Evolutionary conservation across 2,113 vertebrate genomes (phyloP).

Genomic region (Stigmatopora argus): DNA sequence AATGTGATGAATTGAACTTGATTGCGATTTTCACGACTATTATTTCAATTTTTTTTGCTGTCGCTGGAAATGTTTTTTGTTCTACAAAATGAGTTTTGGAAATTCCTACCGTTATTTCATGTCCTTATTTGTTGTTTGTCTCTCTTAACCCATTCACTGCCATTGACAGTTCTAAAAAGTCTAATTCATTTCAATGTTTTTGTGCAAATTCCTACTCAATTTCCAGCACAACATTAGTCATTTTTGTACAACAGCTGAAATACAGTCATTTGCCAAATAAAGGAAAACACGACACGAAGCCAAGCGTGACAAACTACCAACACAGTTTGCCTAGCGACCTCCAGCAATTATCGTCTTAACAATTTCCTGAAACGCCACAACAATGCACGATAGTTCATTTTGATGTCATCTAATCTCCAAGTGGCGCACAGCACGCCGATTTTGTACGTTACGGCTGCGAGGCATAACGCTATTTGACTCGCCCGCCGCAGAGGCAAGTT

Average conservation of each 20-base stretch:
- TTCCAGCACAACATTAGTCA: neutral
- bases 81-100: too few relatives aligned
- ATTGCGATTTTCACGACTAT: too few relatives aligned
- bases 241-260: constrained; percentile 16
- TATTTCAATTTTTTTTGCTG: too few relatives aligned
- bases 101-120: too few relatives aligned
- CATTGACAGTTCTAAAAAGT: too few relatives aligned
- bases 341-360: neutral
- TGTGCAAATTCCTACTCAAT: neutral
- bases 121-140: too few relatives aligned
- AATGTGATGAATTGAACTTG: too few relatives aligned
- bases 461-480: neutral
- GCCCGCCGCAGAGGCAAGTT: neutral
- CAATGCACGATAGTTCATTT: neutral
- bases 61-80: too few relatives aligned
- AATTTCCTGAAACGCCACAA: neutral
- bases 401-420: neutral
- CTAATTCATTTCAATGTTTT: neutral
- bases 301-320: neutral
- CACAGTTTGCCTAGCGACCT: neutral
- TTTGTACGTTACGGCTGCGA: neutral
- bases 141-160: too few relatives aligned
- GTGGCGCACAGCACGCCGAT: neutral
- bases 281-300: constrained; percentile 7
- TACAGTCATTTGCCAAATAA: constrained; percentile 10